phyloP scores from a whole-genome alignment of 2,888 invertebrate genomes.

The Apotomis betuletana region DNA sequence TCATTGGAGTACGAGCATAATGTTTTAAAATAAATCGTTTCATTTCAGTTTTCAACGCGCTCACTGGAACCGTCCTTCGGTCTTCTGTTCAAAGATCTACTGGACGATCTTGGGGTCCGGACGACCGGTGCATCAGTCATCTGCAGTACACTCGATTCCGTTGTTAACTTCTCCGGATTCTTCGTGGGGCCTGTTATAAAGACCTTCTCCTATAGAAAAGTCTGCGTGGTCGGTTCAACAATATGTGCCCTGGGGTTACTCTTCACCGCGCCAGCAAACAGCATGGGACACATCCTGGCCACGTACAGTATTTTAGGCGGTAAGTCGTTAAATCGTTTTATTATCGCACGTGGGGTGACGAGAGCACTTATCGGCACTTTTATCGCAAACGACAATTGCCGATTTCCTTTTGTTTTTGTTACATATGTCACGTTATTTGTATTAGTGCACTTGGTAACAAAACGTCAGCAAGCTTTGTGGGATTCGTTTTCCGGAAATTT shows the following conservation, averaged over 20 bases:
- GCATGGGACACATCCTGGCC: slow-evolving; percentile 87
- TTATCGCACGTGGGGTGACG: slow-evolving; percentile 14
- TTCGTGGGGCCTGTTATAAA: slow-evolving; percentile 90
- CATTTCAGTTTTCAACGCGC: slow-evolving; percentile 88
- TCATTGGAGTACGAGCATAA: background rate
- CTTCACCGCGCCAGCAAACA: slow-evolving; percentile 86
- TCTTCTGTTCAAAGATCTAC: slow-evolving; percentile 89
- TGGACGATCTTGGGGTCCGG: slow-evolving; percentile 87
- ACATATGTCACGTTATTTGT: background rate
- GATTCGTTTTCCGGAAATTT: no score
- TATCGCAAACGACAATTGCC: slow-evolving; percentile 9
- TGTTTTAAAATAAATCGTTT: slow-evolving; percentile 28
- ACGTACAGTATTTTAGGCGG: slow-evolving; percentile 91
- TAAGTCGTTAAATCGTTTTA: slow-evolving; percentile 60
- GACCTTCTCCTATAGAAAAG: slow-evolving; percentile 89
- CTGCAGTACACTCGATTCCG: slow-evolving; percentile 89
- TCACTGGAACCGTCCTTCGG: slow-evolving; percentile 92
- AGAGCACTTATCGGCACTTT: slow-evolving; percentile 19
- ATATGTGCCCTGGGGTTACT: slow-evolving; percentile 87
- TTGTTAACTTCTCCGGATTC: slow-evolving; percentile 90
- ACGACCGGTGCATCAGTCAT: slow-evolving; percentile 90
- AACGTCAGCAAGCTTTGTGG: background rate
- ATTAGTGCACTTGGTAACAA: background rate
- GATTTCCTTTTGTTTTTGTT: slow-evolving; percentile 2
- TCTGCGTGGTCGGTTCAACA: slow-evolving; percentile 86